Evolutionary conservation across 2,797 vertebrate genomes (phyloP).

Genomic region (Channa striata): DNA sequence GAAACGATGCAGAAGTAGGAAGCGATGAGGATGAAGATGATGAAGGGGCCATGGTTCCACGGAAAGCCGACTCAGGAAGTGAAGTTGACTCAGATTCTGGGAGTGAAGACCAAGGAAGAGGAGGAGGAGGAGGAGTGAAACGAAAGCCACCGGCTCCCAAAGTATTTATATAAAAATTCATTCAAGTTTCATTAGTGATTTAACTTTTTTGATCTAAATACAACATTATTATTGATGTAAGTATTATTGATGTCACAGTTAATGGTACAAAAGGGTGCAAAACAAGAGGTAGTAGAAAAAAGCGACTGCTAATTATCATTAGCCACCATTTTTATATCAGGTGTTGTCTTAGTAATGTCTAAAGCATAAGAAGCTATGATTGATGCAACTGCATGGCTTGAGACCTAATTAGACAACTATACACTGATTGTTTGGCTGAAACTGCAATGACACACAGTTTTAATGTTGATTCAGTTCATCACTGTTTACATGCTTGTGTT

Average conservation of each 20-base stretch:
- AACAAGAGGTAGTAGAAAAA: background rate
- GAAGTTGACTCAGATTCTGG: slow-evolving; percentile 90
- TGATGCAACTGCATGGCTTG: background rate
- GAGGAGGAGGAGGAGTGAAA: slow-evolving; percentile 80
- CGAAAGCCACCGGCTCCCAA: slow-evolving; percentile 88
- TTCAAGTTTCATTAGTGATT: background rate
- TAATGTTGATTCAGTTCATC: background rate
- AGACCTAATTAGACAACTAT: background rate
- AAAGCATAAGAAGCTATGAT: background rate
- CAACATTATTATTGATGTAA: background rate
- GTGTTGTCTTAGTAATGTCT: background rate
- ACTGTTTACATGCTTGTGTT: background rate
- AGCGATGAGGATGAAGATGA: slow-evolving; percentile 84
- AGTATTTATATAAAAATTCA: slow-evolving; percentile 71
- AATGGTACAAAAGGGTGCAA: background rate
- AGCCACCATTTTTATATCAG: background rate
- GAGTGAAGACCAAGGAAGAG: slow-evolving; percentile 86
- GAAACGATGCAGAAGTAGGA: slow-evolving; percentile 84
- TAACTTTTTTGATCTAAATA: background rate
- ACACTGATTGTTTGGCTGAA: background rate
- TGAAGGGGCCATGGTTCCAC: slow-evolving; percentile 75
- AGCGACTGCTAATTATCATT: background rate
- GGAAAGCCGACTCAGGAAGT: slow-evolving; percentile 83
- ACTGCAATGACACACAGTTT: background rate
- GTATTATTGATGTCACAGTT: background rate